Evolutionary conservation across 2,888 invertebrate species (phyloP), one percentile per base, ranked within the genome.

Genomic region (Mechanitis messenoides): DNA sequence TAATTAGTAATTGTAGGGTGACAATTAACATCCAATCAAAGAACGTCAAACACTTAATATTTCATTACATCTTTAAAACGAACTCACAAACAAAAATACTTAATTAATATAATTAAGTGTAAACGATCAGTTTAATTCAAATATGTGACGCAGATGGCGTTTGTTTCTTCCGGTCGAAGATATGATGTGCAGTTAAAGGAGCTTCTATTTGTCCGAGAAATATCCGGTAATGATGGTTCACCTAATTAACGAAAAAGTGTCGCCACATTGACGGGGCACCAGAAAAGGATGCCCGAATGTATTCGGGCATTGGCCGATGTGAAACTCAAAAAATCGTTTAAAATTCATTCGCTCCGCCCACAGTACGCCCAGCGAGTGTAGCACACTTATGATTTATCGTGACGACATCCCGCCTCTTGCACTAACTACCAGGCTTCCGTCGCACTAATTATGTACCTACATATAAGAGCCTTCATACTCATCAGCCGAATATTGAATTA

Each of bases 331-430:
- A 89, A 89, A 89, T 86, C 83, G 86, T 88, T 89, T 88, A 88
- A 88, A 88, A 88, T 83, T 87, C 83, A 84, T 78, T 88, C 81
- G 89, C 89, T 74, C 87, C 89, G 85, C 89, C 89, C 82, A 80
- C 80, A 73, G 78, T 80, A 83, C 87, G 88, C 86, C 88, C 87
- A 82, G 78, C 74, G 77, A 79, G 81, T 84, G 82, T 76, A 79
- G 85, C 81, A 82, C 87, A 85, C 88, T 86, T 89, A 89, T 89
- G 89, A 89, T 89, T 88, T 89, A 89, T 89, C 84, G 83, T 78
- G 81, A 80, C 82, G 87, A 86, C 88, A 87, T 81, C 85, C 85
- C 85, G 87, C 87, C 88, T 83, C 85, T 80, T 75, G 72, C 81
- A 79, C 85, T 84, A 85, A 86, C 86, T 84, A 85, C 84, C 76